Evolutionary conservation across 2,888 invertebrate genomes (phyloP), one percentile per base, ranked within the genome.

Genomic region (Drosophila gaucha): DNA sequence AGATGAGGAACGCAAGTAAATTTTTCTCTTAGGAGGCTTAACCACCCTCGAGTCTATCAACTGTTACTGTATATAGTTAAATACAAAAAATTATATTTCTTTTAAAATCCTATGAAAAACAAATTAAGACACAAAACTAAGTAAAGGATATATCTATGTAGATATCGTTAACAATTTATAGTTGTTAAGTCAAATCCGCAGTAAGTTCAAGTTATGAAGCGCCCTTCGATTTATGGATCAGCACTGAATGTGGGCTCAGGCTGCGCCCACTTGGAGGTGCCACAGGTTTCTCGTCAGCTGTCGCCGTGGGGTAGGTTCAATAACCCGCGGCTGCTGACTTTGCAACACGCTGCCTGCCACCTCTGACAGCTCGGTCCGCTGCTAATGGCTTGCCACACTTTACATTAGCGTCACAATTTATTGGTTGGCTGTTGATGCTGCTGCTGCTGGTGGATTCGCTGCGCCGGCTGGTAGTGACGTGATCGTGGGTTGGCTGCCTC

Each of bases 361-460:
- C 38, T 38, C 68, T 38, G 18, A 52, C 64, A 54, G 52, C 59
- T 67, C 46, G 22, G 14, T 43, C 60, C 67, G 69, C 74, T 70
- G 82, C 74, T 78, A 88, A 79, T 89, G 88, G 79, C 86, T 84
- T 86, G 83, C 88, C 88, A 80, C 83, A 84, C 88, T 83, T 88
- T 88, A 86, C 83, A 83, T 86, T 88, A 83, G 83, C 83, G 83
- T 88, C 83, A 86, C 87, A 88, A 83, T 83, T 83, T 83, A 83
- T 83, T 86, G 86, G 79, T 67, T 75, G 57, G 63, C 64, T 76
- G 79, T 68, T 66, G 69, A 43, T 38, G 38, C 50, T n/a, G 56
- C 31, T 36, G 67, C 52, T 56, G 31, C n/a, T 47, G 41, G 5
- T 22, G 22, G 39, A 24, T 22, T 24, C 24, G 39, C 14, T 24